Conservation (phyloP, 2,888 invertebrate genomes). For the Tyria jacobaeae region DNA sequence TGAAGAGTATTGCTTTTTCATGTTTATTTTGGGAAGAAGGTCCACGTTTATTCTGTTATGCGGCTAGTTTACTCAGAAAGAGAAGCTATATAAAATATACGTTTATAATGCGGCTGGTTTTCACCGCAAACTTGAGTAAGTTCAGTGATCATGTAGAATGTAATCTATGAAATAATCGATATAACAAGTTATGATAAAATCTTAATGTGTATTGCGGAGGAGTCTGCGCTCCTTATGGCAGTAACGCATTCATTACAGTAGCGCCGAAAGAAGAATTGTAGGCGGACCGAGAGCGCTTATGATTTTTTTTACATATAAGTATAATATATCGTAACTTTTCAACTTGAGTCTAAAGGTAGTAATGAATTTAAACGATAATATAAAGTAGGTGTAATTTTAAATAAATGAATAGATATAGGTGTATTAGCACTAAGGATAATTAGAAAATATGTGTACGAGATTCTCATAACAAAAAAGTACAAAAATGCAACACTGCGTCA, state of each 20-base stretch:
- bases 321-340: not conserved
- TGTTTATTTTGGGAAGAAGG: conserved; percentile 14
- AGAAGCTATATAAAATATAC: conserved; percentile 7
- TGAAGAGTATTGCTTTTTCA: conserved; percentile 35
- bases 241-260: conserved; percentile 29
- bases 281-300: not conserved
- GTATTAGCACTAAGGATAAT: not conserved
- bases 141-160: conserved; percentile 31
- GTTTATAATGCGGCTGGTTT: conserved; percentile 6
- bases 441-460: not conserved
- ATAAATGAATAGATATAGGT: too few species aligned
- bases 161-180: conserved; percentile 34
- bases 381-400: too few species aligned
- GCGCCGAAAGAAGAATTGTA: conserved; percentile 11
- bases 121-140: conserved; percentile 20
- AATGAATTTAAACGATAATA: not conserved
- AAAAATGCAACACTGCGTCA: not conserved
- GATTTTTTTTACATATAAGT: not conserved
- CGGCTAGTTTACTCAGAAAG: conserved; percentile 8
- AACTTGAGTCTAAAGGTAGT: not conserved
- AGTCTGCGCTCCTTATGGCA: conserved; percentile 18
- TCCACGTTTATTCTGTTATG: conserved; percentile 21
- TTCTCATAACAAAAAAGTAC: not conserved
- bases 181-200: conserved; percentile 42
- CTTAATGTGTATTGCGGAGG: conserved; percentile 31